These are phyloP conservation scores for Ceratitis capitata DNA, from an alignment of 1,140 invertebrate genomes.

Conservation along the genomic window DNA sequence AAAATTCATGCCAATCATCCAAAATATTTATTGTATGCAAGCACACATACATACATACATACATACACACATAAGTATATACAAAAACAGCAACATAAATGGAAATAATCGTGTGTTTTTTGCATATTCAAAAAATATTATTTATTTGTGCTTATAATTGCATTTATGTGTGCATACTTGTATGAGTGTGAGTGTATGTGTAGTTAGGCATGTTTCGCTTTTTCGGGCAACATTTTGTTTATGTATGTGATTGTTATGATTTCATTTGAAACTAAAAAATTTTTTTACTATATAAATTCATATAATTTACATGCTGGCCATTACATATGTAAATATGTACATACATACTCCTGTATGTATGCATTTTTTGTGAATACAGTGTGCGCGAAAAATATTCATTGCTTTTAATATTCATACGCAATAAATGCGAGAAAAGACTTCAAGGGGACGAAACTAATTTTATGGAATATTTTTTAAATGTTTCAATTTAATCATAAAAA, in stretches of 20 bases:
- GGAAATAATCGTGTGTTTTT: too few relatives aligned
- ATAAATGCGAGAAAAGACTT: too few relatives aligned
- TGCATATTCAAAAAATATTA: too few relatives aligned
- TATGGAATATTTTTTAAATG: too few relatives aligned
- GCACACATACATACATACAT: background rate
- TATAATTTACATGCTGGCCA: background rate
- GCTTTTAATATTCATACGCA: too few relatives aligned
- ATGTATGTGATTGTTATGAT: background rate
- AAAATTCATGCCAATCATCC: constrained; percentile 35
- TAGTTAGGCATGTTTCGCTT: background rate
- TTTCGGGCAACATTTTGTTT: background rate
- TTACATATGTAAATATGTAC: too few relatives aligned
- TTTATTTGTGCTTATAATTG: too few relatives aligned
- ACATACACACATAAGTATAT: background rate
- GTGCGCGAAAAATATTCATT: too few relatives aligned
- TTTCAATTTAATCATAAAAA: too few relatives aligned
- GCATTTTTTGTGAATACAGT: background rate
- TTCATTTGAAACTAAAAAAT: background rate
- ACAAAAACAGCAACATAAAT: too few relatives aligned
- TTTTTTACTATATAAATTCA: background rate
- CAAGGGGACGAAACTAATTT: too few relatives aligned
- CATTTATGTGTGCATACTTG: background rate
- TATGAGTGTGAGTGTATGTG: background rate
- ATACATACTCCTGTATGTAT: too few relatives aligned
- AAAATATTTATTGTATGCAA: constrained; percentile 16